phyloP scores from a whole-genome alignment of 2,888 invertebrate species.

The Prosopocoilus inquinatus region DNA sequence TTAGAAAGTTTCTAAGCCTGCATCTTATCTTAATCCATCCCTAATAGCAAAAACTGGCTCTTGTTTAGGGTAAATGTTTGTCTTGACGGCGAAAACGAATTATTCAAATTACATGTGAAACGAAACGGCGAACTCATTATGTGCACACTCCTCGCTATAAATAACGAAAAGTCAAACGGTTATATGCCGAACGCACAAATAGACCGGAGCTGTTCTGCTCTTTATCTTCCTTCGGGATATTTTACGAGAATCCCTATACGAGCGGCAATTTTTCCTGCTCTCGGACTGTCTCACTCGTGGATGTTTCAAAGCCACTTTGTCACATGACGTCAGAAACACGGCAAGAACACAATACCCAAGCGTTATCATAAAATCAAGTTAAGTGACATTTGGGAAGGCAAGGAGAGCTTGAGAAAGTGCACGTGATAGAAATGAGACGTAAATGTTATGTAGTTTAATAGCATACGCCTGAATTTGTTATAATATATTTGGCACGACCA shows the following conservation, averaged over 20 bases:
- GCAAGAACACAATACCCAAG: constrained; percentile 23
- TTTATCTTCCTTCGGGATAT: background rate
- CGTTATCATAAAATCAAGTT: constrained; percentile 25
- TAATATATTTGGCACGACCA: too few species aligned
- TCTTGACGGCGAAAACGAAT: background rate
- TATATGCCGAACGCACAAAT: too few species aligned
- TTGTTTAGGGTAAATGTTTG: background rate
- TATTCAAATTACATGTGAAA: background rate
- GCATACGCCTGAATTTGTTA: too few species aligned
- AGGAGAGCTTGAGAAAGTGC: background rate
- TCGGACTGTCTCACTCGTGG: constrained; percentile 23
- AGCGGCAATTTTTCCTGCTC: constrained; percentile 3
- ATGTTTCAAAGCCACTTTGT: constrained; percentile 22
- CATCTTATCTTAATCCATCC: background rate
- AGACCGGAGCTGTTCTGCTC: background rate
- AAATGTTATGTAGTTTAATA: background rate
- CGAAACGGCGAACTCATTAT: too few species aligned
- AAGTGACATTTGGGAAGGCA: background rate
- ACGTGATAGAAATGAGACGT: background rate
- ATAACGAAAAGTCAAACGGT: too few species aligned
- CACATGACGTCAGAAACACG: constrained; percentile 26
- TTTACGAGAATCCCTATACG: background rate
- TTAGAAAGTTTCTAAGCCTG: background rate
- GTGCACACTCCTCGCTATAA: too few species aligned
- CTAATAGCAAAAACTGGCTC: background rate